A percentile compares a stretch with the other conserved stretches of the same genome.
Conservation (phyloP, 2,797 vertebrate species). For the Vipera ursinii region DNA sequence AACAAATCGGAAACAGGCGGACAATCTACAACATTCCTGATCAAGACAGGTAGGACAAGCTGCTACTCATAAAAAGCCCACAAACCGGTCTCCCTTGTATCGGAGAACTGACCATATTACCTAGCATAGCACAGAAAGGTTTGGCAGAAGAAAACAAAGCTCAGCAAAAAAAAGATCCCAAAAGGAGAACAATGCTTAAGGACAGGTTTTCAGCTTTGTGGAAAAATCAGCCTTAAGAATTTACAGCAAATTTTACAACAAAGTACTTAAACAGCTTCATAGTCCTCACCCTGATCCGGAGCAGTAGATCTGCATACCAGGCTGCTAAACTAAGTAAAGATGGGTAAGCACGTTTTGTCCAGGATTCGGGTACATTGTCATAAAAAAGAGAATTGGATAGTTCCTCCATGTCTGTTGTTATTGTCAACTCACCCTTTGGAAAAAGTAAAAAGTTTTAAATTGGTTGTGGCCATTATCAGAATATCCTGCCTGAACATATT, state of each 20-base stretch:
- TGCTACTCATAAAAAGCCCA: background rate
- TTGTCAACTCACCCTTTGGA: constrained; percentile 71
- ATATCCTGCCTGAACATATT: background rate
- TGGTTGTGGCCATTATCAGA: background rate
- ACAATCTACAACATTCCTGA: background rate
- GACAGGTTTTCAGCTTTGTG: background rate
- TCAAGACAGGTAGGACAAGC: background rate
- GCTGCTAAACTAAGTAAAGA: constrained; percentile 68
- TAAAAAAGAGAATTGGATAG: constrained; percentile 69
- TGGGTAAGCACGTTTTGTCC: constrained; percentile 71
- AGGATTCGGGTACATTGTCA: constrained; percentile 58
- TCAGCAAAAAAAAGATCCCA: background rate
- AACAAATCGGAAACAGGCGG: background rate
- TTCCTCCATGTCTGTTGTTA: constrained; percentile 73
- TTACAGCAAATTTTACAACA: background rate
- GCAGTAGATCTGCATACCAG: constrained; percentile 71
- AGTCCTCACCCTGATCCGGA: constrained; percentile 67
- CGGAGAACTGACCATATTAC: background rate
- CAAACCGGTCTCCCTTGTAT: background rate
- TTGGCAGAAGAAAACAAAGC: background rate
- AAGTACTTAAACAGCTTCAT: background rate
- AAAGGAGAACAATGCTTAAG: background rate
- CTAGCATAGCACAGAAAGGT: background rate
- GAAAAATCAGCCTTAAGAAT: background rate
- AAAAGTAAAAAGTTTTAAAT: constrained; percentile 2